These are phyloP conservation scores for Gortyna flavago DNA, from an alignment of 2,888 invertebrate species.

Conservation along the genomic window DNA sequence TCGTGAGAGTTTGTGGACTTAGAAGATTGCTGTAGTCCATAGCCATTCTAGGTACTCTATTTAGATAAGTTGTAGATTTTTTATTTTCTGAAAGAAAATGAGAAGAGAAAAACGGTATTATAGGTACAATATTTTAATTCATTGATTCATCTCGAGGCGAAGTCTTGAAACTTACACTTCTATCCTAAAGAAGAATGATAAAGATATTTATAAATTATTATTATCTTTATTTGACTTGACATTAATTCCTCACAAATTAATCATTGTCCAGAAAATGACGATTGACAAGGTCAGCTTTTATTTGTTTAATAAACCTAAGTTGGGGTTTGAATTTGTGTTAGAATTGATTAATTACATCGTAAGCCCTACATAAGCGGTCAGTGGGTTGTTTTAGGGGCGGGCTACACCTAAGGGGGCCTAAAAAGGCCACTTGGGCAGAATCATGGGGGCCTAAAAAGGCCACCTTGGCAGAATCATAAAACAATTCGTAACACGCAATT, in stretches of 20 bases:
- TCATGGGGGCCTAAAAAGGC: too few species aligned
- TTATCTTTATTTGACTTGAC: background rate
- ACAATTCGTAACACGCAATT: too few species aligned
- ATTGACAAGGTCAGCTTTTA: background rate
- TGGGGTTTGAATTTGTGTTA: background rate
- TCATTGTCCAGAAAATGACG: background rate
- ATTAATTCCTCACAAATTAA: background rate
- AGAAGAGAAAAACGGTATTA: background rate
- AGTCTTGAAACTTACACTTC: too few species aligned
- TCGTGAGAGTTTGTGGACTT: background rate
- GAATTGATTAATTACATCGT: conserved; percentile 12
- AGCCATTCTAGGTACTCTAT: background rate
- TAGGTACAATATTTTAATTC: too few species aligned
- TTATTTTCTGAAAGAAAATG: background rate
- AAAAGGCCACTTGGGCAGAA: too few species aligned
- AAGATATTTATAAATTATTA: too few species aligned
- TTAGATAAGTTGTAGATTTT: background rate
- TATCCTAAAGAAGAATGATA: too few species aligned
- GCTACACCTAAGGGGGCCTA: background rate
- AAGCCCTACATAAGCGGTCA: conserved; percentile 23
- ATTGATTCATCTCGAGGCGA: too few species aligned
- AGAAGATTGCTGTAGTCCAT: background rate
- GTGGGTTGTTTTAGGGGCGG: too few species aligned
- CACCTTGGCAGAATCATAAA: too few species aligned
- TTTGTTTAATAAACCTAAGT: background rate